Base-by-base conservation (phyloP, 2,113 vertebrate genomes). In the Marmota monax region DNA sequence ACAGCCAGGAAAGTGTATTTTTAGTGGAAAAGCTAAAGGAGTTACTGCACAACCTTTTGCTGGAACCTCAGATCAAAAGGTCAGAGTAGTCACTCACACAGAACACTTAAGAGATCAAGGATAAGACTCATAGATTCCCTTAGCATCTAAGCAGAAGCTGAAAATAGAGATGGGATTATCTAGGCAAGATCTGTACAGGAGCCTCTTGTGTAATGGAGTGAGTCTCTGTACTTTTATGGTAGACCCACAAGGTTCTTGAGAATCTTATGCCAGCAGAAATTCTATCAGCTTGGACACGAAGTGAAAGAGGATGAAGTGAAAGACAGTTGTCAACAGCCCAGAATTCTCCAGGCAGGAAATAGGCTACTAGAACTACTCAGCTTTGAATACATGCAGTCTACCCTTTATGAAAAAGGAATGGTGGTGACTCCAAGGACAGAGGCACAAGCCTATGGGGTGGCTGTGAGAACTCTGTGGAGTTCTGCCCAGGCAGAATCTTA, bases 131-230 rank as follows among this genome's bases (percentile, higher is more conserved):
- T 18, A 63, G 78, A 89, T 80, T 73, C 83, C 65, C 67, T 92
- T 37, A 70, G 70, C 37, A 74, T 67, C 34, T 56, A 92, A 88
- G 67, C 51, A 94, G 88, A 94, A 96, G 18, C n/a, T 48, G 37
- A 63, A 96, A 94, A 88, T 58, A 92, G 88, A 90, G 85, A 14
- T 51, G 72, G 65, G 65, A 63, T 90, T 90, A 42, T 90, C 65
- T 39, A 74, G 93, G 39, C 69, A 93, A 53, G 45, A 51, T 94
- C 69, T 95, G 48, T 42, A 37, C 56, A 20, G 61, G 37, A 73
- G 74, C 42, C 51, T 91, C 51, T 91, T 32, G 48, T 72, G 20
- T 76, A 22, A 22, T 45, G 56, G 67, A 86, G 32, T 34, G 48
- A 88, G 11, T 63, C 80, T 72, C 37, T 74, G 70, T 23, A 80